phyloP scores from a whole-genome alignment of 2,113 vertebrate species.

The Lates calcarifer region DNA sequence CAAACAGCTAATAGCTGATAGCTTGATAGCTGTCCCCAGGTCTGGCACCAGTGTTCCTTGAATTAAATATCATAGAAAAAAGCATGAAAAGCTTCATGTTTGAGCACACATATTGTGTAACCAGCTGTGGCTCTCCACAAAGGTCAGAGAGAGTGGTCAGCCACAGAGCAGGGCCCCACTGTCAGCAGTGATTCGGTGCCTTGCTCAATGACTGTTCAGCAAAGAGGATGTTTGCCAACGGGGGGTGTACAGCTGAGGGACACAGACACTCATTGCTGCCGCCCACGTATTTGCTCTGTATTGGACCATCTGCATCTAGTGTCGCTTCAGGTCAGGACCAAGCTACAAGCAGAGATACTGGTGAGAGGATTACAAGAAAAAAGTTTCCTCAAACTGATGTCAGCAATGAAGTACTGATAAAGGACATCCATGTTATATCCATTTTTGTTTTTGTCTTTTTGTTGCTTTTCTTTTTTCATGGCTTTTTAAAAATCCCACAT shows the following conservation, averaged over 20 bases:
- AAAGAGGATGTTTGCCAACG: conserved; percentile 68
- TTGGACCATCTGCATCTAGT: conserved; percentile 33
- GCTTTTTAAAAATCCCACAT: not conserved
- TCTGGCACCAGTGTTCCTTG: not conserved
- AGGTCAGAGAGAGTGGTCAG: conserved; percentile 41
- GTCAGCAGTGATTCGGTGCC: conserved; percentile 18
- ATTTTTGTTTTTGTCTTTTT: not conserved
- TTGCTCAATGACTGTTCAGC: conserved; percentile 56
- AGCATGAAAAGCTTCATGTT: not conserved
- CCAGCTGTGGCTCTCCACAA: conserved; percentile 11
- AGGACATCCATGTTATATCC: not conserved
- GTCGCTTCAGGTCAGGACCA: conserved; percentile 44
- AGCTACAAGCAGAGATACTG: conserved; percentile 18
- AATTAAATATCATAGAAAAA: conserved; percentile 1
- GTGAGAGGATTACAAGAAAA: not conserved
- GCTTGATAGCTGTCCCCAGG: too few species aligned
- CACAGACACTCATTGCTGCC: conserved; percentile 5
- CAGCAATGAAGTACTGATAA: not conserved
- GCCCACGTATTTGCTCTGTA: conserved; percentile 51
- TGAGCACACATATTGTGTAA: conserved; percentile 27
- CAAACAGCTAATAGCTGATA: not conserved
- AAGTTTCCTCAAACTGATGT: not conserved
- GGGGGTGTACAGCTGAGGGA: conserved; percentile 46
- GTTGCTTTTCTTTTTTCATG: not conserved
- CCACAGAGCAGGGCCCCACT: conserved; percentile 41